Evolutionary conservation across 2,113 vertebrate species (phyloP), one percentile per base, ranked within the genome.

Genomic region (Conger conger): DNA sequence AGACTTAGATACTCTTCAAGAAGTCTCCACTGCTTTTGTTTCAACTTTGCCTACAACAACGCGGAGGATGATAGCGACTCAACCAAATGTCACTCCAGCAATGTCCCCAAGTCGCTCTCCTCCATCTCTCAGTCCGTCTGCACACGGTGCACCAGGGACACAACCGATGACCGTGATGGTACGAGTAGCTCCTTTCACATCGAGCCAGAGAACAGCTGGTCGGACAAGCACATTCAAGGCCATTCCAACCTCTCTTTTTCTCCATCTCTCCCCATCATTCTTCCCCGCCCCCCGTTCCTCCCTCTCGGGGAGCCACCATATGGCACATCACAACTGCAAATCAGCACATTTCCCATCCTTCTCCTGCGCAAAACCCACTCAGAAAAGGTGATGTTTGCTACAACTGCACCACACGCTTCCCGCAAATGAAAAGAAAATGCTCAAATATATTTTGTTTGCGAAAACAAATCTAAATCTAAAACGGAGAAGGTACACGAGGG

Each of bases 281-380:
- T 92, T 92, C 90, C 85, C 27, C 36, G 27, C 76, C 73, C 83
- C 83, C 68, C 42, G 73, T 83, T 73, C 76, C 77, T 82, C 45
- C 88, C 90, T 91, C 93, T 90, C 86, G 89, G 73, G 85, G 68
- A 94, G 91, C 89, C 88, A 92, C 94, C 95, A 94, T 94, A 95
- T 95, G 95, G 91, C 92, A 91, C 88, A 90, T 88, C 91, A 89
- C 33, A 88, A 63, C 57, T 63, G 89, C 92, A 91, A 92, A 94
- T 91, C 94, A 90, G 93, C 95, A 91, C 68, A 86, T 81, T 87
- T 85, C 83, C 87, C 76, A 76, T 86, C 76, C 79, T 83, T 85
- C 73, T n/a, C 5, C 78, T 83, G 85, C 83, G 82, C 40, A 86
- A 86, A 87, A 81, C 8, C 1, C 15, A 81, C 45, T 63, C 76